Percentiles rank a stretch among this genome's conserved stretches.
These are phyloP conservation scores for Pollenia amentaria DNA, from an alignment of 2,888 invertebrate genomes.

Conservation along the genomic window DNA sequence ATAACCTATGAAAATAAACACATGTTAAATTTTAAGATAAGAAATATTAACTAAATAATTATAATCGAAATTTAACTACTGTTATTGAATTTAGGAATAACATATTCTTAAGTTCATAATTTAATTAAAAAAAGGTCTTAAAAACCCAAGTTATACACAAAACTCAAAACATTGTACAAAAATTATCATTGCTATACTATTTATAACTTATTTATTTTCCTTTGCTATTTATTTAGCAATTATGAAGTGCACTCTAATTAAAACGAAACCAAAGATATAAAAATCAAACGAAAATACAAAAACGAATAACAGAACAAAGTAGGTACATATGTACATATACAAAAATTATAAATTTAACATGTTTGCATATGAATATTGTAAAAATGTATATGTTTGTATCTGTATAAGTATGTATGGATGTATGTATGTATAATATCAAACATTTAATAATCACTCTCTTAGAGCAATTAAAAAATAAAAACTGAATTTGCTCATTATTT, in stretches of 20 bases:
- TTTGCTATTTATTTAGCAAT: slow-evolving; percentile 79
- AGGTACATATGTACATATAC: slow-evolving; percentile 27
- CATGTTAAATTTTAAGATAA: too few relatives aligned
- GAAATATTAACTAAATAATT: too few relatives aligned
- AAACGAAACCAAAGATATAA: slow-evolving; percentile 75
- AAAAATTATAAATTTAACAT: slow-evolving; percentile 18
- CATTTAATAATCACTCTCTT: slow-evolving; percentile 60
- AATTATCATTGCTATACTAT: slow-evolving; percentile 24
- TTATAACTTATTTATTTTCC: slow-evolving; percentile 19
- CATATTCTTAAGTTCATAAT: too few relatives aligned
- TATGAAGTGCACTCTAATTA: slow-evolving; percentile 83
- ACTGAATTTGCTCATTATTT: slow-evolving; percentile 52
- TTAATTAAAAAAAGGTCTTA: background rate
- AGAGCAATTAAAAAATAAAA: slow-evolving; percentile 66
- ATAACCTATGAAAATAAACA: too few relatives aligned
- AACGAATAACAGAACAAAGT: slow-evolving; percentile 64
- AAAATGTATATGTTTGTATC: background rate
- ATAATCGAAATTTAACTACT: too few relatives aligned
- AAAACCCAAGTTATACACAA: background rate
- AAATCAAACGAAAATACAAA: slow-evolving; percentile 44
- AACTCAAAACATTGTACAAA: slow-evolving; percentile 2
- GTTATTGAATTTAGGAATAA: too few relatives aligned
- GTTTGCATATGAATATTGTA: background rate
- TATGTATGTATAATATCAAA: slow-evolving; percentile 46
- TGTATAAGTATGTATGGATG: background rate